A percentile compares a stretch with the other conserved stretches of the same genome.
Evolutionary conservation across 2,113 vertebrate genomes (phyloP).

Genomic region (Chitala chitala): DNA sequence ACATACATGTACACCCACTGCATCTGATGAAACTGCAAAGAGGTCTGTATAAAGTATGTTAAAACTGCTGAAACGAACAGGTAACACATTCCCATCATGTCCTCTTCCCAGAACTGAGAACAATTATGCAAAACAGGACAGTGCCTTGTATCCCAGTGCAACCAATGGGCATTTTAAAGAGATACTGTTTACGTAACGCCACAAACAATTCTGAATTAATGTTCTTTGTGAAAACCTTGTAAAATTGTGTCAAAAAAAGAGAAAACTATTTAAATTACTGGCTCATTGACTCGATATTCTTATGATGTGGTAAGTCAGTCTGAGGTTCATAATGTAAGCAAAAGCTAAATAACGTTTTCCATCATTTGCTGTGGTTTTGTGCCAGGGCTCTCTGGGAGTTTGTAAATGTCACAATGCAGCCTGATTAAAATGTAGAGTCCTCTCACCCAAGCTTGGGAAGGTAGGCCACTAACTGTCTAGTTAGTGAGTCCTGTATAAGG

Average conservation of each 20-base stretch:
- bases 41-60: too few species aligned
- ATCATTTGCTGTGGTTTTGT: constrained; percentile 39
- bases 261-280: neutral
- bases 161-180: too few species aligned
- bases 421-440: constrained; percentile 36
- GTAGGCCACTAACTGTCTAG: neutral
- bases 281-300: neutral
- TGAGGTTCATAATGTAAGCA: constrained; percentile 30
- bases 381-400: constrained; percentile 21
- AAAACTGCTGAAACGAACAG: too few species aligned
- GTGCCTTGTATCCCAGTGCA: too few species aligned
- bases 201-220: neutral
- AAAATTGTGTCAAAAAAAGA: neutral
- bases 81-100: too few species aligned
- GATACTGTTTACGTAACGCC: neutral
- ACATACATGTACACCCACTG: too few species aligned
- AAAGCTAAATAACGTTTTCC: constrained; percentile 40
- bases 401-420: constrained; percentile 37
- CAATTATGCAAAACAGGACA: too few species aligned
- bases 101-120: too few species aligned
- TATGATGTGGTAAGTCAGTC: neutral
- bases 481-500: neutral
- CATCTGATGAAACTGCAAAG: too few species aligned
- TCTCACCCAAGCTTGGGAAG: neutral
- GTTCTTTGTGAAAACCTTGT: neutral